Evolutionary conservation across 2,113 vertebrate species (phyloP).

Genomic region (Hypanus sabinus): DNA sequence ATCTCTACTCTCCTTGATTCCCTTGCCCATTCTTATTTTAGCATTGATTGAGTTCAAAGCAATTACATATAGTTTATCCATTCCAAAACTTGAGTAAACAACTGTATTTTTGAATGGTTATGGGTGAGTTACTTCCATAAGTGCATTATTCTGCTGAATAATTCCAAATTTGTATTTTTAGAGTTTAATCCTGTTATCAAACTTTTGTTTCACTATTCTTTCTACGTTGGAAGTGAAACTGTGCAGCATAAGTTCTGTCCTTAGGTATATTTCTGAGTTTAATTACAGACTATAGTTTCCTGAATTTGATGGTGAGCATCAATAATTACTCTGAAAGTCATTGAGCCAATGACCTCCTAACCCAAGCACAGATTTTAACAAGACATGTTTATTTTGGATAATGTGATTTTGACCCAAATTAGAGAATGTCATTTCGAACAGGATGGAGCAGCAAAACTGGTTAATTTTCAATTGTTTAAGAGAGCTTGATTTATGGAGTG

Average conservation of each 20-base stretch:
- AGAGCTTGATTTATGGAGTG: not conserved
- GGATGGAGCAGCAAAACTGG: not conserved
- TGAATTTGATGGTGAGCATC: not conserved
- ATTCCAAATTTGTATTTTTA: not conserved
- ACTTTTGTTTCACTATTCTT: not conserved
- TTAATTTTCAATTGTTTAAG: not conserved
- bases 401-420: not conserved
- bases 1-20: too few species aligned
- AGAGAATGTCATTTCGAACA: not conserved
- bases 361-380: not conserved
- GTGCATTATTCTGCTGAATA: not conserved
- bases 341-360: not conserved
- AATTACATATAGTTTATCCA: not conserved
- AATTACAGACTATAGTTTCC: slow-evolving; percentile 21
- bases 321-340: not conserved
- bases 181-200: not conserved
- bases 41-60: not conserved
- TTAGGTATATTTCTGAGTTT: not conserved
- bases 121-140: not conserved
- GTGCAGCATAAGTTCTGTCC: not conserved
- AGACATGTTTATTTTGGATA: slow-evolving; percentile 25
- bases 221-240: not conserved
- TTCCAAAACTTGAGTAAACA: not conserved
- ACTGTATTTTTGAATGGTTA: not conserved
- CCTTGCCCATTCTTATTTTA: not conserved